Conservation (phyloP, 2,888 invertebrate genomes). For the Pseudanteris insignis region DNA sequence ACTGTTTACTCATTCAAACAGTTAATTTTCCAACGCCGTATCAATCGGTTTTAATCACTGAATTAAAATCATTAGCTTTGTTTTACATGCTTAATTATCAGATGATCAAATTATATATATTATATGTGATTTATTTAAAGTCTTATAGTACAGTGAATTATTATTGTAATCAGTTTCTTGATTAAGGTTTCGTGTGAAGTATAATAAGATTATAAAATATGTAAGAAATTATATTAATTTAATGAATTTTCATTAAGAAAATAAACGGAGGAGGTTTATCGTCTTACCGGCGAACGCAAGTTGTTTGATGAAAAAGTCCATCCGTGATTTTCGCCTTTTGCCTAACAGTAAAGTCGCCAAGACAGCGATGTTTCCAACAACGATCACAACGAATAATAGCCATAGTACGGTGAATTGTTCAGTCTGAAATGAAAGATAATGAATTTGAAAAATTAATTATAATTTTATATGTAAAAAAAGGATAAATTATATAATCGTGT, state of each 20-base stretch:
- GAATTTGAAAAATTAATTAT: too few species aligned
- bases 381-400: slow-evolving; percentile 85
- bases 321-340: slow-evolving; percentile 86
- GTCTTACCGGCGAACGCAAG: slow-evolving; percentile 90
- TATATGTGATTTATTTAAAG: too few species aligned
- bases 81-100: too few species aligned
- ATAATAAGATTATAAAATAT: not conserved
- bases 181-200: not conserved
- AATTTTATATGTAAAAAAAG: not conserved
- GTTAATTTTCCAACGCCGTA: too few species aligned
- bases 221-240: not conserved
- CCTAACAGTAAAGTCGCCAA: slow-evolving; percentile 83
- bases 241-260: not conserved
- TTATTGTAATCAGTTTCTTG: too few species aligned
- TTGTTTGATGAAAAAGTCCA: slow-evolving; percentile 96
- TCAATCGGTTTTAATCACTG: too few species aligned
- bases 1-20: too few species aligned
- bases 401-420: slow-evolving; percentile 88
- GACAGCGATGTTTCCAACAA: slow-evolving; percentile 88
- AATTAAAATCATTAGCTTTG: too few species aligned
- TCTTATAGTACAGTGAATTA: too few species aligned
- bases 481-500: not conserved
- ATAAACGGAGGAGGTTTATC: slow-evolving; percentile 7
- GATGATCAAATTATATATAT: too few species aligned
- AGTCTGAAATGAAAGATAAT: slow-evolving; percentile 71